These are phyloP conservation scores for Andrena flavipes DNA, from an alignment of 2,888 invertebrate genomes.

Conservation along the genomic window DNA sequence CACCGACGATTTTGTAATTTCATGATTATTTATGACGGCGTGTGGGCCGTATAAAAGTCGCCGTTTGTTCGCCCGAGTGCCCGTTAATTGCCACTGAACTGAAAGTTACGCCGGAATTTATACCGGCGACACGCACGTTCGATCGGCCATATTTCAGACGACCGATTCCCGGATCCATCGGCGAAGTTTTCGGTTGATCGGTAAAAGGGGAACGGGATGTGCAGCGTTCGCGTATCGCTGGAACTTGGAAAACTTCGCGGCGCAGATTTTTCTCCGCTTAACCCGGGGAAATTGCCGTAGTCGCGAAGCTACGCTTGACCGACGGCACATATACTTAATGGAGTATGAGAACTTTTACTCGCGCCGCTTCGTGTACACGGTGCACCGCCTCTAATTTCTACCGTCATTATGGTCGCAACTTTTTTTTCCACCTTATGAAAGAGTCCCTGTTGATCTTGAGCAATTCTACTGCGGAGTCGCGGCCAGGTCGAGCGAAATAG, in stretches of 20 bases:
- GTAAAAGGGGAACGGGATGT: not conserved
- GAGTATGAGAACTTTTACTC: slow-evolving; percentile 55
- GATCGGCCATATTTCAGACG: not conserved
- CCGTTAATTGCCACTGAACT: not conserved
- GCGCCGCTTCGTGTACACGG: slow-evolving; percentile 10
- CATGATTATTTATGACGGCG: slow-evolving; percentile 3
- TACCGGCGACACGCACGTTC: not conserved
- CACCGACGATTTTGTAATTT: not conserved
- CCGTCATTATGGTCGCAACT: slow-evolving; percentile 38
- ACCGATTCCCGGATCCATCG: not conserved
- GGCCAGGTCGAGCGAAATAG: not conserved
- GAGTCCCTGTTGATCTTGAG: not conserved
- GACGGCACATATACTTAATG: slow-evolving; percentile 58
- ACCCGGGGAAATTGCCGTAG: slow-evolving; percentile 42
- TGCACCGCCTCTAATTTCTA: slow-evolving; percentile 44
- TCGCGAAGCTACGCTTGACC: slow-evolving; percentile 34
- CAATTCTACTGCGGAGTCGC: not conserved
- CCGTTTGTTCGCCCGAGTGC: not conserved
- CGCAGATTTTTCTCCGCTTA: slow-evolving; percentile 53
- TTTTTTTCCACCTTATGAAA: not conserved
- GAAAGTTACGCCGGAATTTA: not conserved
- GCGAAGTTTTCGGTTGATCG: not conserved
- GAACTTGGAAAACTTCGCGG: slow-evolving; percentile 21
- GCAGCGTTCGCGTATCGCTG: not conserved
- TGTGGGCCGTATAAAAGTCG: not conserved